Evolutionary conservation across 2,113 vertebrate species (phyloP).

Genomic region (Chloebia gouldiae): DNA sequence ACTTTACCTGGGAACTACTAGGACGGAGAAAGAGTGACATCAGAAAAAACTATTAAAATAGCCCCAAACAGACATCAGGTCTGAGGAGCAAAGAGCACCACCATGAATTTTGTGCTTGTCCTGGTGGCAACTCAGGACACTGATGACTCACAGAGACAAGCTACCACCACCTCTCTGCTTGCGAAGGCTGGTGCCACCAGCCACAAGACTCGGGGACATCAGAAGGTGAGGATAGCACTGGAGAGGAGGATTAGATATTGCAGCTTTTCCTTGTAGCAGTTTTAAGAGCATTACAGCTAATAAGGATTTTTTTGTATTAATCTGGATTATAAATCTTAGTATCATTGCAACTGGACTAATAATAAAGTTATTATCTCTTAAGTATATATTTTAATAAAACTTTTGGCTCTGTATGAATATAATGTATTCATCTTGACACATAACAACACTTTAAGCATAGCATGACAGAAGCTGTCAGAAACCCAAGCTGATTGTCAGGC

Average conservation of each 20-base stretch:
- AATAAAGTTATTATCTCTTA: neutral
- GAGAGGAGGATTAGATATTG: neutral
- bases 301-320: neutral
- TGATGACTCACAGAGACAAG: neutral
- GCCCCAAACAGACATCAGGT: neutral
- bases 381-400: neutral
- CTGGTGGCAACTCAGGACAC: neutral
- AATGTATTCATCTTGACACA: neutral
- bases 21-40: neutral
- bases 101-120: neutral
- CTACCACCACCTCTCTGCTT: neutral
- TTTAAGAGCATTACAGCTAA: neutral
- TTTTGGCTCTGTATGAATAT: neutral
- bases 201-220: neutral
- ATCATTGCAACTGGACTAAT: neutral
- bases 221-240: neutral
- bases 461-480: neutral
- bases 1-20: neutral
- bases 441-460: neutral
- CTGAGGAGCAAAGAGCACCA: neutral
- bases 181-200: neutral
- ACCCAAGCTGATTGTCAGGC: neutral
- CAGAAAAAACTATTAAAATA: neutral
- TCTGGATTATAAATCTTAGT: neutral
- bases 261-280: neutral